Percentiles rank a stretch among this genome's conserved stretches.
Conservation (phyloP, 2,888 invertebrate genomes). For the Mechanitis mazaeus region DNA sequence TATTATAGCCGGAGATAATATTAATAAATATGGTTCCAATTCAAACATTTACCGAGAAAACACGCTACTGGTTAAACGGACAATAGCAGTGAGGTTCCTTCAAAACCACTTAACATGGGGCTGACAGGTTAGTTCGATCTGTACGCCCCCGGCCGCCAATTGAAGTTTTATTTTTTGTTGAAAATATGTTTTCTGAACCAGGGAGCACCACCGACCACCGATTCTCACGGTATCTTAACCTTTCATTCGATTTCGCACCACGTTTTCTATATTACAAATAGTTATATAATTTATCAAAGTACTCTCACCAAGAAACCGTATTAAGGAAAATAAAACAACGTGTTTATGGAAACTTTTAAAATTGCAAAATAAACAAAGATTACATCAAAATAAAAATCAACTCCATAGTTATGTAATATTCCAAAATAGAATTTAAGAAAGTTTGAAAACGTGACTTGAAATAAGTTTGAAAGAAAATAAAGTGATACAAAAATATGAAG, state of each 20-base stretch:
- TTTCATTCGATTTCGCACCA: conserved; percentile 21
- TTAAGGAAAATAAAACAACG: conserved; percentile 12
- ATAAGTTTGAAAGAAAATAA: conserved; percentile 27
- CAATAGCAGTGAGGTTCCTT: conserved; percentile 65
- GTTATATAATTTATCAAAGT: conserved; percentile 12
- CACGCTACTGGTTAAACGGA: conserved; percentile 69
- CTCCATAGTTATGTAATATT: conserved; percentile 11
- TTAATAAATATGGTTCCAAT: conserved; percentile 65
- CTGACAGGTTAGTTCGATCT: conserved; percentile 76
- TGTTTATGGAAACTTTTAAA: conserved; percentile 13
- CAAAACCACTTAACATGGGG: conserved; percentile 75
- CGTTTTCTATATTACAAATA: conserved; percentile 9
- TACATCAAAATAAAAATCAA: conserved; percentile 6
- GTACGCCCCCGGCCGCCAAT: conserved; percentile 66
- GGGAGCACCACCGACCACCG: conserved; percentile 50
- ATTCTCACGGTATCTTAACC: conserved; percentile 60
- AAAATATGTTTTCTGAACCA: conserved; percentile 54
- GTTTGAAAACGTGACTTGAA: conserved; percentile 23
- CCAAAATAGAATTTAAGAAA: conserved; percentile 14
- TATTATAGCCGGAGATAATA: conserved; percentile 48
- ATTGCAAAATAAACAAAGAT: conserved; percentile 13
- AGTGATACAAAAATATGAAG: conserved; percentile 23
- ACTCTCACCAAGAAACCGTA: not conserved
- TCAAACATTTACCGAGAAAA: conserved; percentile 73
- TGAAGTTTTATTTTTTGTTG: conserved; percentile 61